These are phyloP conservation scores for Gerris lacustris DNA, from an alignment of 2,888 invertebrate species.

Conservation along the genomic window DNA sequence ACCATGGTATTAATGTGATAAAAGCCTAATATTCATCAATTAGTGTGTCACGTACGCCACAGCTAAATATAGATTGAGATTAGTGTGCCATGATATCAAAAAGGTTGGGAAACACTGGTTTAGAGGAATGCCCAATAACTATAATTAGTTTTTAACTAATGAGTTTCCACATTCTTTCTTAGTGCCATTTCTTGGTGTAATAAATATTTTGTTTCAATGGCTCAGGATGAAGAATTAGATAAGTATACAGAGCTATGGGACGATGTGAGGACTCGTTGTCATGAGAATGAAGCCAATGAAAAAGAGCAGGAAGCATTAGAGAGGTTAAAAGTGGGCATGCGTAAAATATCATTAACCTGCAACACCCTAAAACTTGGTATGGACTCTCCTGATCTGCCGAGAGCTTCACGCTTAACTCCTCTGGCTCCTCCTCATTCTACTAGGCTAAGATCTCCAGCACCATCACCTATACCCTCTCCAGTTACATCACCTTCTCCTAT, in stretches of 20 bases:
- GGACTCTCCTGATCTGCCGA: slow-evolving; percentile 29
- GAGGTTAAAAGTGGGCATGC: slow-evolving; percentile 34
- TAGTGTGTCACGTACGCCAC: no score
- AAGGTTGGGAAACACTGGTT: no score
- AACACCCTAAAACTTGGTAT: slow-evolving; percentile 40
- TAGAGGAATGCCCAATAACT: no score
- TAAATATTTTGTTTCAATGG: neutral
- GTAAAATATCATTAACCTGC: slow-evolving; percentile 62
- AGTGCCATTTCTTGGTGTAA: no score
- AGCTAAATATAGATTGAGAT: no score
- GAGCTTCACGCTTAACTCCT: slow-evolving; percentile 28
- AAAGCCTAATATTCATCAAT: no score
- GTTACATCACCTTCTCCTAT: slow-evolving; percentile 48
- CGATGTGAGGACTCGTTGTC: slow-evolving; percentile 49
- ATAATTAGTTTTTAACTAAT: no score
- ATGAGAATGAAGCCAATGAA: slow-evolving; percentile 40
- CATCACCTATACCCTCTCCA: slow-evolving; percentile 50
- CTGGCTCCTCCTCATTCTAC: slow-evolving; percentile 34
- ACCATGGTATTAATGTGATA: no score
- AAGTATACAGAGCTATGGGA: slow-evolving; percentile 39
- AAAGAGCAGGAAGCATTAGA: slow-evolving; percentile 25
- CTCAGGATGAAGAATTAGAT: slow-evolving; percentile 34
- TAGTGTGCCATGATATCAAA: no score
- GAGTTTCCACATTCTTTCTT: no score
- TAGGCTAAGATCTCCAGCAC: slow-evolving; percentile 55